phyloP scores from a whole-genome alignment of 2,113 vertebrate species.

The Panurus biarmicus region DNA sequence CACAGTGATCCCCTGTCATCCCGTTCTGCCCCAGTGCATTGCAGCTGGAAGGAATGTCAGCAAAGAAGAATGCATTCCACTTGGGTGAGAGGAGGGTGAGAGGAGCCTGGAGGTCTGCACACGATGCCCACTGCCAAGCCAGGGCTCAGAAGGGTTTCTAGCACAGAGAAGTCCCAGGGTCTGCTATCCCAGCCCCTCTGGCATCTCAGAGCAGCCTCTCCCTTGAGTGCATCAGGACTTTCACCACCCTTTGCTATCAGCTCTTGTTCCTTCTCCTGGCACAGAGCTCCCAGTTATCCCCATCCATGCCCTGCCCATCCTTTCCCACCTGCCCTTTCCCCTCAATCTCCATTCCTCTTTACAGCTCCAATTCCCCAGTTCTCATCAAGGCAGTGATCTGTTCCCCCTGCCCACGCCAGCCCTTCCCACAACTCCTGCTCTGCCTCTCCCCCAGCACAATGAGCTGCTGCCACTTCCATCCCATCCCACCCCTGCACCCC shows the following conservation, averaged over 20 bases:
- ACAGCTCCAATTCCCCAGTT: not conserved
- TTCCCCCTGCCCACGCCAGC: not conserved
- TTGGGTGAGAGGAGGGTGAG: not conserved
- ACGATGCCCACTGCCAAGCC: rapidly evolving
- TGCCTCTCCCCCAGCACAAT: not conserved
- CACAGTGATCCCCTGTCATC: not conserved
- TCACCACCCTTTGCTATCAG: not conserved
- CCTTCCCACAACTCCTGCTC: not conserved
- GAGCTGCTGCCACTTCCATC: not conserved
- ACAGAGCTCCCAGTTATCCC: no score
- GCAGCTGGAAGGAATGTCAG: not conserved
- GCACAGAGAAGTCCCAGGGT: no score
- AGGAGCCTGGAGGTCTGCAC: not conserved
- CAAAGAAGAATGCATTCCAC: not conserved
- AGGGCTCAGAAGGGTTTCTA: not conserved
- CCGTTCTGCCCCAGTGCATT: not conserved
- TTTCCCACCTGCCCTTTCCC: not conserved
- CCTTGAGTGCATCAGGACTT: not conserved
- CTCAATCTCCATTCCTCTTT: not conserved
- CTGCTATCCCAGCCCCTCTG: not conserved
- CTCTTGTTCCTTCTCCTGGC: not conserved
- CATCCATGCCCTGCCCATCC: rapidly evolving
- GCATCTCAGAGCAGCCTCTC: not conserved
- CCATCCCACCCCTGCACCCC: not conserved
- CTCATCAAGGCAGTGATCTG: not conserved